Base-by-base conservation (phyloP, 2,888 invertebrate genomes). In the Leucozona laternaria region DNA sequence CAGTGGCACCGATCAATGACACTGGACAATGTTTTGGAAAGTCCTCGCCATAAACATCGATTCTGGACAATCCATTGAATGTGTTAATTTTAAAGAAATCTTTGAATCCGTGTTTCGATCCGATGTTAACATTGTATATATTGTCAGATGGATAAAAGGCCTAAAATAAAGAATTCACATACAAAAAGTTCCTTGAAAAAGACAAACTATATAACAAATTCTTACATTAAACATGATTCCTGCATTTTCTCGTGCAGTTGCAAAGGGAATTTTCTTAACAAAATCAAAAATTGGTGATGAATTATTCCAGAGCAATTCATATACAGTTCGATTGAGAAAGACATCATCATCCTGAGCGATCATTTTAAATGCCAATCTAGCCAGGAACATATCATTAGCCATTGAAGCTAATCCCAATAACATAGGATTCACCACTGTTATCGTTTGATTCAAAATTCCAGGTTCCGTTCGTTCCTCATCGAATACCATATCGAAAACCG, bases 291-390 rank as follows among this genome's bases (percentile, higher is more conserved):
- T 92, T 0, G 95, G 94, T 88, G 96, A 95, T 0, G 93, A 93
- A 88, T 94, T 94, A 82, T 96, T 95, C 95, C 95, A 96, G 10
- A 96, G 90, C 88, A 94, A 94, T 70, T 96, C 93, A 80, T 95
- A 92, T 0, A 96, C 92, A 0, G 94, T 94, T 20, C 92, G 93
- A 78, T 93, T 92, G 0, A 94, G 89, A 79, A 95, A 94, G 0
- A 79, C 83, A 43, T 84, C 58, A 62, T 88, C 88, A 50, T 72
- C n/a, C n/a, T 22, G 22, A 8, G 78, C 53, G 2, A 71, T 20
- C 22, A 88, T 28, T n/a, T 80, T 87, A 7, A 86, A 82, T 2
- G 72, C 73, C 5, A 85, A 45, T 11, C 72, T 76, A 3, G 75
- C 66, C 8, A 87, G 13, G 4, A 88, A 72, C 15, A 72, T 76